These are phyloP conservation scores for Protomyctophum bolini DNA, from an alignment of 2,113 vertebrate species.

Conservation along the genomic window DNA sequence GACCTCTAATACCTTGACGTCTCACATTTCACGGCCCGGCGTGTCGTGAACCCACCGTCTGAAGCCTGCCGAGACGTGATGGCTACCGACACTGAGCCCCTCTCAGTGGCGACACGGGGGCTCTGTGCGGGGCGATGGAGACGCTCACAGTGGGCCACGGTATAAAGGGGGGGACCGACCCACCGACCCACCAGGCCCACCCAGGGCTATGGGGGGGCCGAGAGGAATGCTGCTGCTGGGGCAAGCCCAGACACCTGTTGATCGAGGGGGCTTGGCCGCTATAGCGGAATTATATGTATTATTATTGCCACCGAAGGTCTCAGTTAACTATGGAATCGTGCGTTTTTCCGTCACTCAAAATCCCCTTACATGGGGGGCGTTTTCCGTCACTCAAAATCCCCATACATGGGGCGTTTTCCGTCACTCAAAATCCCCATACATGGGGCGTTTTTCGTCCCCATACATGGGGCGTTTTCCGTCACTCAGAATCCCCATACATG, in stretches of 20 bases:
- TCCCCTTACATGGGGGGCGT: too few species aligned
- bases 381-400: too few species aligned
- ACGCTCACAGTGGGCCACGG: not conserved
- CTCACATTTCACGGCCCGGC: constrained; percentile 61
- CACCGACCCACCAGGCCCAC: not conserved
- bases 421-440: too few species aligned
- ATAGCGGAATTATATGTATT: too few species aligned
- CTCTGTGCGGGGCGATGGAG: constrained; percentile 20
- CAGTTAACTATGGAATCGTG: not conserved
- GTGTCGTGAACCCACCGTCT: constrained; percentile 39
- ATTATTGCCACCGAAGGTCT: too few species aligned
- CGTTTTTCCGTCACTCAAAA: too few species aligned
- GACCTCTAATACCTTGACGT: constrained; percentile 49
- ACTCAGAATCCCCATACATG: too few species aligned
- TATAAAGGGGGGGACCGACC: not conserved
- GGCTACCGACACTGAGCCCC: constrained; percentile 29
- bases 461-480: too few species aligned
- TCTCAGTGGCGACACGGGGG: constrained; percentile 12
- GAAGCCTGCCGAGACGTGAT: constrained; percentile 45
- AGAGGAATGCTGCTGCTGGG: not conserved
- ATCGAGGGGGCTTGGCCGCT: too few species aligned
- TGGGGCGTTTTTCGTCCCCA: too few species aligned
- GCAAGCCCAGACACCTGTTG: not conserved
- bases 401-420: too few species aligned
- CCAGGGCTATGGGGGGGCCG: too few species aligned